Evolutionary conservation across 2,797 vertebrate species (phyloP).

Genomic region (Premnoplex brunnescens): DNA sequence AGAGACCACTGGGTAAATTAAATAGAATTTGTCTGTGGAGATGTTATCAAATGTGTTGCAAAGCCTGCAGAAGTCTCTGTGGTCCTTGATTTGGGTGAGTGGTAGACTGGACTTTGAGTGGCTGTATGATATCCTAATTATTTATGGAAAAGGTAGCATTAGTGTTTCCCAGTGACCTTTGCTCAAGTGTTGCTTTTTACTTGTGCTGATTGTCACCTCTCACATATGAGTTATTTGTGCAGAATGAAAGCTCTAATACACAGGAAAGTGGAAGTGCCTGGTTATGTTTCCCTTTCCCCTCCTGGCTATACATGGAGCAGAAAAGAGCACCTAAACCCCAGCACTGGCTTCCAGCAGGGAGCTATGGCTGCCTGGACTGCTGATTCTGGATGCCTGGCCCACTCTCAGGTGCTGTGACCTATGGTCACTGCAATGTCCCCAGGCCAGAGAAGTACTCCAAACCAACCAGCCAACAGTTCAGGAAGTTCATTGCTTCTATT

Average conservation of each 20-base stretch:
- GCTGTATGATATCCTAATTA: neutral
- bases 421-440: neutral
- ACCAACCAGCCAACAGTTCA: neutral
- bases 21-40: slow-evolving; percentile 39
- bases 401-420: neutral
- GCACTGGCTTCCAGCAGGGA: too few species aligned
- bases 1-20: slow-evolving; percentile 40
- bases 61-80: neutral
- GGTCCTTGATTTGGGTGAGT: neutral
- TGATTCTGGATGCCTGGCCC: neutral
- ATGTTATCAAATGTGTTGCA: neutral
- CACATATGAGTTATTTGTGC: neutral
- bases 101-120: neutral
- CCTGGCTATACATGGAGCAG: too few species aligned
- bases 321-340: too few species aligned
- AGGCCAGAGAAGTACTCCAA: neutral
- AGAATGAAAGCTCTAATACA: neutral
- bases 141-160: neutral
- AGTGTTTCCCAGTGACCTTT: neutral
- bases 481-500: neutral
- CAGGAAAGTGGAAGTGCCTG: neutral
- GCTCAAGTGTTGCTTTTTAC: neutral
- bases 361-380: neutral
- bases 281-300: neutral
- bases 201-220: neutral